Conservation (phyloP, 2,888 invertebrate species). For the Caenorhabditis drosophilae region DNA sequence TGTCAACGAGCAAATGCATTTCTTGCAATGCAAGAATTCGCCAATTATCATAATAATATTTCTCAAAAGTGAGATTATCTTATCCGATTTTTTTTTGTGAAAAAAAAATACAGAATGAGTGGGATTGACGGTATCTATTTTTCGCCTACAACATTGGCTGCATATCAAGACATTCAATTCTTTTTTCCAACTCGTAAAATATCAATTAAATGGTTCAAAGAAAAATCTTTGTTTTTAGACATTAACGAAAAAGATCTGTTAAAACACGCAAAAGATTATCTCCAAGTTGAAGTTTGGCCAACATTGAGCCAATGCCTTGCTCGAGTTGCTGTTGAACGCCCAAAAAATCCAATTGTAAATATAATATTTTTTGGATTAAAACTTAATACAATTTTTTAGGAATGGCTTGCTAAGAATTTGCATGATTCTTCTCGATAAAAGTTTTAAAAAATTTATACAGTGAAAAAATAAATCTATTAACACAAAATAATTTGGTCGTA, state of each 20-base stretch:
- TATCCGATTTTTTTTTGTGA: background rate
- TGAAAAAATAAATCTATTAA: no score
- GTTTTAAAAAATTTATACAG: no score
- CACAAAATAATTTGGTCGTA: no score
- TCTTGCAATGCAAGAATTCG: constrained; percentile 25
- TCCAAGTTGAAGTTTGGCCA: constrained; percentile 35
- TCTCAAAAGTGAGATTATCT: constrained; percentile 12
- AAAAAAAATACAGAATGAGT: constrained; percentile 12
- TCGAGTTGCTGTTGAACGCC: constrained; percentile 36
- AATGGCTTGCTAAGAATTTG: constrained; percentile 43
- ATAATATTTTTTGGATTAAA: background rate
- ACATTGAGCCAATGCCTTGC: constrained; percentile 35
- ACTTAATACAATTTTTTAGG: constrained; percentile 24
- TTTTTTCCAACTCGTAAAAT: constrained; percentile 41
- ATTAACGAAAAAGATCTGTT: constrained; percentile 24
- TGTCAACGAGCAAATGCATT: constrained; percentile 40
- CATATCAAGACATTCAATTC: constrained; percentile 38
- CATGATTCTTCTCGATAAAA: constrained; percentile 8
- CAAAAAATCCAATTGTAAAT: constrained; percentile 45
- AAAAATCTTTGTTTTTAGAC: no score
- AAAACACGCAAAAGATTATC: constrained; percentile 39
- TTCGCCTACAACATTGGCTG: constrained; percentile 28
- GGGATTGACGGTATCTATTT: constrained; percentile 21
- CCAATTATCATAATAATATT: constrained; percentile 22
- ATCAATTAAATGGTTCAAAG: no score